Evolutionary conservation across 2,113 vertebrate genomes (phyloP).

Genomic region (Paedocypris sp.): DNA sequence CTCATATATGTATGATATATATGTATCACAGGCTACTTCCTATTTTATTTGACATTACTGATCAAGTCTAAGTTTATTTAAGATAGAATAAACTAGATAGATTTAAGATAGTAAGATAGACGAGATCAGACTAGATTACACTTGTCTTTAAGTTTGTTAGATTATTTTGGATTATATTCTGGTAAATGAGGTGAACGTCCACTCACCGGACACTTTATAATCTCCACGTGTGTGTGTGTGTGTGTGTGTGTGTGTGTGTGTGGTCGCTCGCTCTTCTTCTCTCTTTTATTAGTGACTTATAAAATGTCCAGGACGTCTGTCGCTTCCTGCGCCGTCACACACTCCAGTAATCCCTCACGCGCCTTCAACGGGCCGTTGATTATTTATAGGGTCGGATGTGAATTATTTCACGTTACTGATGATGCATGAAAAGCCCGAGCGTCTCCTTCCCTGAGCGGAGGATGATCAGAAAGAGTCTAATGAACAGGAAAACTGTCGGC

Average conservation of each 20-base stretch:
- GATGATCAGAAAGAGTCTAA: constrained; percentile 25
- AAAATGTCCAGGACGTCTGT: constrained; percentile 73
- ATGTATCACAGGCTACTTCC: too few relatives aligned
- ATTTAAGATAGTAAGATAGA: too few relatives aligned
- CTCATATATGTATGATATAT: too few relatives aligned
- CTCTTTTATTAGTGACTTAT: constrained; percentile 73
- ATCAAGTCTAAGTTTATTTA: too few relatives aligned
- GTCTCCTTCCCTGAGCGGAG: constrained; percentile 5
- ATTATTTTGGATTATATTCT: too few relatives aligned
- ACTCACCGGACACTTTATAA: constrained; percentile 36
- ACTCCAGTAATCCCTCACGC: constrained; percentile 64
- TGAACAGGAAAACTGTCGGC: constrained; percentile 12
- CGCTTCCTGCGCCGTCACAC: constrained; percentile 66
- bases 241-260: constrained; percentile 61
- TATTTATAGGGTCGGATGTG: constrained; percentile 64
- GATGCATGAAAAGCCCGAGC: constrained; percentile 36
- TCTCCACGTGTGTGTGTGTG: constrained; percentile 44
- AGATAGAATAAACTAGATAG: too few relatives aligned
- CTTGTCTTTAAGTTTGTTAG: too few relatives aligned
- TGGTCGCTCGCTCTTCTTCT: constrained; percentile 62
- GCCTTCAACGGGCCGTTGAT: constrained; percentile 58
- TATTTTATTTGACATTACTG: too few relatives aligned
- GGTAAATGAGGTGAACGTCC: too few relatives aligned
- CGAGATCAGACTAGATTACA: too few relatives aligned
- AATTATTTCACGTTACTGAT: constrained; percentile 50